Evolutionary conservation across 2,113 vertebrate genomes (phyloP), one percentile per base, ranked within the genome.

Genomic region (Dascyllus trimaculatus): DNA sequence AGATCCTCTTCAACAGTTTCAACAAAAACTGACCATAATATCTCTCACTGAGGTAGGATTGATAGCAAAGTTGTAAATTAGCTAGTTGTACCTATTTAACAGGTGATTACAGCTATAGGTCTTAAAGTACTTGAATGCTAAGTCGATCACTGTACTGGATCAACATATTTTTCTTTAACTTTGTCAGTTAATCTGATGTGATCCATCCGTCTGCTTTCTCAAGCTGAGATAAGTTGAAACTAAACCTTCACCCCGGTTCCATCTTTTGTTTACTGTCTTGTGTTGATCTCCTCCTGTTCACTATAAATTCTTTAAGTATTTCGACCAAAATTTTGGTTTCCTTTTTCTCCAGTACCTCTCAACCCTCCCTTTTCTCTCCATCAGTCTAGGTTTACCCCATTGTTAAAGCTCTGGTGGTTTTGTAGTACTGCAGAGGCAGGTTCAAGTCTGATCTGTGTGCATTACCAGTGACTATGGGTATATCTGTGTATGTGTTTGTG

Each of bases 341-440:
- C 19, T n/a, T 49, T 8, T n/a, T n/a, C 48, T 49, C 6, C 48
- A 49, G 48, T 5, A 19, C 46, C 38, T 48, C 15, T 48, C 17
- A 15, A 18, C 17, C 17, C 45, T 46, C 13, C 17, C 45, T 19
- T 51, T 26, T 43, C 2, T 25, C 63, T 62, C 46, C 52, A 32
- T 66, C 63, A 75, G 71, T 61, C 38, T 15, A 32, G 43, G 40
- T 80, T 82, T 54, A 59, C 66, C 24, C 24, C 4, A 17, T 51
- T 71, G 57, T 60, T 74, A 62, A 63, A 73, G 72, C 66, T 48
- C 4, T 19, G 66, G 21, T 18, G 13, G 32, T 70, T 86, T 85
- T 67, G 58, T 57, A 38, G 32, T 11, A 52, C 70, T 74, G 75
- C 77, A 67, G 66, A 75, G 73, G 60, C 66, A 65, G 71, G 56